Conservation (phyloP, 1,140 invertebrate species). For the Plodia interpunctella region DNA sequence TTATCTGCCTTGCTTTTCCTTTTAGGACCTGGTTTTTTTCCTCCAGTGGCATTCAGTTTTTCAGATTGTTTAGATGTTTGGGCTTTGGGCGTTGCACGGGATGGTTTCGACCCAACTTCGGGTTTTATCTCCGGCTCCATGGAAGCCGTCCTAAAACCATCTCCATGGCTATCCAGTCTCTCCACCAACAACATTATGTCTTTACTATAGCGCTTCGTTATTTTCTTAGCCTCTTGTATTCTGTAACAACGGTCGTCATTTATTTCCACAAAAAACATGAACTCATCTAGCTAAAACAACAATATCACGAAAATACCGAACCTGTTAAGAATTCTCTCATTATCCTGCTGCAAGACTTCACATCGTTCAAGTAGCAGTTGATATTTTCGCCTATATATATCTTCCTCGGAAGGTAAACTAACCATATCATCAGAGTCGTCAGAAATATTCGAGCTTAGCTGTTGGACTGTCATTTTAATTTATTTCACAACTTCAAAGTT, state of each 20-base stretch:
- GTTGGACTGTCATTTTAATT: slow-evolving; percentile 77
- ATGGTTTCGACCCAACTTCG: slow-evolving; percentile 36
- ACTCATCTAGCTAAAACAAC: background rate
- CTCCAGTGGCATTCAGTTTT: slow-evolving; percentile 48
- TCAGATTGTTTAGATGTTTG: slow-evolving; percentile 58
- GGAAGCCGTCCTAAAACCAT: slow-evolving; percentile 63
- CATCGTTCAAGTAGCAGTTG: slow-evolving; percentile 80
- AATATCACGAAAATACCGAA: slow-evolving; percentile 44
- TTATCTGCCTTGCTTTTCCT: slow-evolving; percentile 75
- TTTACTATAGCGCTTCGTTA: slow-evolving; percentile 76
- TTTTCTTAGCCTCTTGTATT: slow-evolving; percentile 79
- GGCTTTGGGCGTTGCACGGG: slow-evolving; percentile 44
- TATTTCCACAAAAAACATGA: slow-evolving; percentile 18
- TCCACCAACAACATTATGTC: slow-evolving; percentile 77
- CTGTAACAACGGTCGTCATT: slow-evolving; percentile 54
- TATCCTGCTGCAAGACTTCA: slow-evolving; percentile 81
- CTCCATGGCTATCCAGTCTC: slow-evolving; percentile 72
- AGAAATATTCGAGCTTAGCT: slow-evolving; percentile 75
- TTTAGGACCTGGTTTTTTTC: slow-evolving; percentile 64
- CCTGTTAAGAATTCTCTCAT: slow-evolving; percentile 81
- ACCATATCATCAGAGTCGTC: slow-evolving; percentile 77
- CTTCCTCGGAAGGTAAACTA: slow-evolving; percentile 76
- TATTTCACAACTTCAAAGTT: slow-evolving; percentile 75
- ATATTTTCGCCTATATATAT: slow-evolving; percentile 80
- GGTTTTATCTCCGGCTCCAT: slow-evolving; percentile 65